Conservation (phyloP, 2,113 vertebrate species). For the Apistogramma diplotaenia region DNA sequence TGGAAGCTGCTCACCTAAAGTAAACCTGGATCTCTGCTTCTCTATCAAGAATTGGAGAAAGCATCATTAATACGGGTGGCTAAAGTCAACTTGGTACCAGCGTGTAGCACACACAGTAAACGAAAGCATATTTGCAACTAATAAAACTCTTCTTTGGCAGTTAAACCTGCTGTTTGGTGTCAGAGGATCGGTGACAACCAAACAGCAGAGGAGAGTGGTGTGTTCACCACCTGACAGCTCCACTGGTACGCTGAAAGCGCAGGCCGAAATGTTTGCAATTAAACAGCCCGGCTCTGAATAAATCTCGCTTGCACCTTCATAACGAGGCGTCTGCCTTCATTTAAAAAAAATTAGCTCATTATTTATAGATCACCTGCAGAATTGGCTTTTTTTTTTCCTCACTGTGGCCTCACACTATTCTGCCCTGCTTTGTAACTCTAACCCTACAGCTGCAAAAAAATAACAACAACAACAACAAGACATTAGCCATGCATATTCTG, state of each 20-base stretch:
- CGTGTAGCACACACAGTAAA: background rate
- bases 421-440: background rate
- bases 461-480: background rate
- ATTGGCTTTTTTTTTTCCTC: fast-evolving
- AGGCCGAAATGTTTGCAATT: background rate
- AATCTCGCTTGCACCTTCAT: background rate
- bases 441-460: background rate
- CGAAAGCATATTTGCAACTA: too few species aligned
- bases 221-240: background rate
- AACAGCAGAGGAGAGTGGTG: background rate
- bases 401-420: background rate
- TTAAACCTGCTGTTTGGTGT: background rate
- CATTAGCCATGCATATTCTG: background rate
- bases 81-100: background rate
- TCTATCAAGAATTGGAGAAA: background rate
- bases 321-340: background rate
- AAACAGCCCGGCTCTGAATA: background rate
- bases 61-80: background rate
- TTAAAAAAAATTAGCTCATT: background rate
- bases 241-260: background rate
- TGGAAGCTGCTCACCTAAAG: background rate
- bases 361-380: background rate
- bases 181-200: background rate
- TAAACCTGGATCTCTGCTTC: background rate
- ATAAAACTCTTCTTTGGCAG: background rate